Conservation (phyloP, 2,113 vertebrate species). For the Tringa solitaria region DNA sequence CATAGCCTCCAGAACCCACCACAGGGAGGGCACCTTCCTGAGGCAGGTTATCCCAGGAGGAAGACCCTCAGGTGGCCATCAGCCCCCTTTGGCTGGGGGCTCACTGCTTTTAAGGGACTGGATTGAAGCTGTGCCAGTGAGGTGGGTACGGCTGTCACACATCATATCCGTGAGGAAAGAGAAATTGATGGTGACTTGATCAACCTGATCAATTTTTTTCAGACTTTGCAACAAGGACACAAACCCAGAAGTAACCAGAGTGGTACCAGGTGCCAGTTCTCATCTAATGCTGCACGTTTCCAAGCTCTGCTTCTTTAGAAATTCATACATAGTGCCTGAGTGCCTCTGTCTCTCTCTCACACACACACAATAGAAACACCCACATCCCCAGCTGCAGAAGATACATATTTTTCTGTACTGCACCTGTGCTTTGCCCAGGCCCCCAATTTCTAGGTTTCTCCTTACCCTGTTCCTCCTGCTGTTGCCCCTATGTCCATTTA, state of each 20-base stretch:
- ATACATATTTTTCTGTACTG: neutral
- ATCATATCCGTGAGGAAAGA: neutral
- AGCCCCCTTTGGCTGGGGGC: neutral
- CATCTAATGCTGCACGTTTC: neutral
- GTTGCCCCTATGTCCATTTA: neutral
- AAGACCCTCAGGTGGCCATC: neutral
- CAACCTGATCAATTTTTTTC: neutral
- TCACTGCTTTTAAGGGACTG: neutral
- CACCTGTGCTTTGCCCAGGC: neutral
- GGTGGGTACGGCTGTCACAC: neutral
- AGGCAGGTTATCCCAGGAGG: neutral
- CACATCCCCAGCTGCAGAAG: neutral
- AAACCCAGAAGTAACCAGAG: neutral
- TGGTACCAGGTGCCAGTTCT: neutral
- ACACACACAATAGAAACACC: neutral
- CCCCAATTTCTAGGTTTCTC: neutral
- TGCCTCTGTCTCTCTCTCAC: neutral
- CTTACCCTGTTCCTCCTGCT: neutral
- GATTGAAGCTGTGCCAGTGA: neutral
- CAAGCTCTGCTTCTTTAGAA: neutral
- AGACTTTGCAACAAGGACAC: neutral
- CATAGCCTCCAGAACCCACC: neutral
- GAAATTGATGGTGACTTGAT: neutral
- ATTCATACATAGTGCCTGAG: constrained; percentile 5
- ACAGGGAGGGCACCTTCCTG: neutral